Base-by-base conservation (phyloP, 2,888 invertebrate species). In the Synanthedon tipuliformis region DNA sequence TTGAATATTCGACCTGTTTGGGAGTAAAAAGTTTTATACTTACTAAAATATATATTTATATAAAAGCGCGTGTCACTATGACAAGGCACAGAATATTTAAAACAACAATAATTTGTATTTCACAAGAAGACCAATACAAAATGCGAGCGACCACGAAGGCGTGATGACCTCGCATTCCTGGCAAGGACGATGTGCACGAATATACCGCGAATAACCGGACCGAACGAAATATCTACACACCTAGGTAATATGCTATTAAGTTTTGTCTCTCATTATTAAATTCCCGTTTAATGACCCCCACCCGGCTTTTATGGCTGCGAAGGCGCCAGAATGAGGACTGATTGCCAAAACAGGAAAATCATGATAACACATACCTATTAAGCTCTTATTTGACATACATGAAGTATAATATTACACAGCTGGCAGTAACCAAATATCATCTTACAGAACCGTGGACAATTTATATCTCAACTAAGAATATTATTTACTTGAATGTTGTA, bases 121-220 rank as follows among this genome's bases (percentile, higher is more conserved):
- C 72, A 78, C 75, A 75, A 78, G 80, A 81, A 73, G 75, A 78
- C 73, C 71, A 73, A 69, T 71, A 71, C 69, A 68, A 71, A 73
- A 69, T 73, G 73, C 78, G 75, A 70, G 71, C 76, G 75, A 71
- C 71, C 69, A 75, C 69, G 69, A 69, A 73, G 72, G 78, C 84
- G 80, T 78, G 80, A 69, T 78, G 81, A 72, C 88, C 88, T 88
- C 87, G 83, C 88, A 88, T 88, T 88, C 88, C 78, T 81, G 71
- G 65, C 87, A 88, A 88, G 88, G 88, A 87, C 88, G 87, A 75
- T 72, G 63, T 61, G 67, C 68, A 69, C 67, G 72, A 70, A 69
- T 34, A 53, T 27, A 41, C 53, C 16, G 50, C 41, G 50, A 45
- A 40, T 12, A 34, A 48, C 51, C 51, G 50, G 45, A 45, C 45